A percentile compares a stretch with the other conserved stretches of the same genome.
Evolutionary conservation across 2,797 vertebrate species (phyloP).

Genomic region (Austrolebias charrua): DNA sequence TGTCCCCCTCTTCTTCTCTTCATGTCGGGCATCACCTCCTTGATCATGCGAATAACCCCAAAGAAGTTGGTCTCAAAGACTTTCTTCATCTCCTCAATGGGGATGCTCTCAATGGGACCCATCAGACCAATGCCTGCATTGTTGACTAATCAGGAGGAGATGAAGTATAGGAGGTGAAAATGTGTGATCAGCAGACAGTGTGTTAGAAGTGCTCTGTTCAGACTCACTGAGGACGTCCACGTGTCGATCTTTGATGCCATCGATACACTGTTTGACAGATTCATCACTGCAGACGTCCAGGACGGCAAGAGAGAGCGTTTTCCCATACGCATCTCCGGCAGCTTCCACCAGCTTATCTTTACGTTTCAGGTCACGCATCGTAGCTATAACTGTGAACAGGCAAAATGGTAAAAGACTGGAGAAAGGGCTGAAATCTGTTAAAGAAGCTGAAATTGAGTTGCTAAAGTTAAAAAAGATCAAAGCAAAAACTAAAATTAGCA

Average conservation of each 20-base stretch:
- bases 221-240: constrained; percentile 78
- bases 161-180: rapidly evolving
- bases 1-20: constrained; percentile 79
- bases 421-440: background rate
- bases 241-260: constrained; percentile 79
- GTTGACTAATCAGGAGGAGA: constrained; percentile 72
- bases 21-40: constrained; percentile 87
- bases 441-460: too few species aligned
- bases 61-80: constrained; percentile 86
- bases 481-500: too few species aligned
- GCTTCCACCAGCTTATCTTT: constrained; percentile 76
- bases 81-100: constrained; percentile 80
- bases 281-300: constrained; percentile 80
- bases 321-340: constrained; percentile 71
- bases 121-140: constrained; percentile 86
- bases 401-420: too few species aligned
- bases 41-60: constrained; percentile 81
- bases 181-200: too few species aligned
- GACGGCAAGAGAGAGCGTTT: constrained; percentile 70
- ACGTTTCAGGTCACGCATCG: constrained; percentile 78
- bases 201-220: background rate
- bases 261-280: constrained; percentile 80
- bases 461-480: too few species aligned
- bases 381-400: constrained; percentile 72
- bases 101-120: constrained; percentile 81